Conservation (phyloP, 1,140 invertebrate species). For the Cydia strobilella region DNA sequence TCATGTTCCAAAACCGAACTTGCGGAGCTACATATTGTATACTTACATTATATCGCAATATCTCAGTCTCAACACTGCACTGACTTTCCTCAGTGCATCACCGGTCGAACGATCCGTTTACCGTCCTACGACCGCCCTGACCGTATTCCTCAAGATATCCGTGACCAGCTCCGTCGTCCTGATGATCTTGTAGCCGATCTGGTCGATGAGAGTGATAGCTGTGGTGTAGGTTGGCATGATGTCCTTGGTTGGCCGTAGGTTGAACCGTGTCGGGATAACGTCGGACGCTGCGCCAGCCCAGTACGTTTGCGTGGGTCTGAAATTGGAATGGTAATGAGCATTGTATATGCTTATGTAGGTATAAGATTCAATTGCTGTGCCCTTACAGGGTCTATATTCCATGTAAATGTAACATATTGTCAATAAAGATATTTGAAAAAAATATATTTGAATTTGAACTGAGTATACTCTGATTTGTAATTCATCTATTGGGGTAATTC, state of each 20-base stretch:
- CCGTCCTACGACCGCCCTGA: conserved; percentile 71
- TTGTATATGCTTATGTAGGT: too few species aligned
- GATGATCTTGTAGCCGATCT: conserved; percentile 77
- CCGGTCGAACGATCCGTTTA: conserved; percentile 25
- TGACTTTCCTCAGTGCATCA: not conserved
- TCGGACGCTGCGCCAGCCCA: conserved; percentile 54
- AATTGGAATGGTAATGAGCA: conserved; percentile 43
- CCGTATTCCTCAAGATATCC: conserved; percentile 74
- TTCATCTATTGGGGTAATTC: too few species aligned
- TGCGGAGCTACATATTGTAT: too few species aligned
- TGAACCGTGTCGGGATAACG: conserved; percentile 56
- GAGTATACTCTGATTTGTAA: too few species aligned
- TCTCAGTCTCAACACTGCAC: not conserved
- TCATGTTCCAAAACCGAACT: not conserved
- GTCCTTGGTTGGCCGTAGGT: conserved; percentile 53
- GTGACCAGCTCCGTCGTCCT: conserved; percentile 76
- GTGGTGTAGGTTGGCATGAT: conserved; percentile 60
- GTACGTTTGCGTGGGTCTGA: conserved; percentile 61
- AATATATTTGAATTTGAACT: too few species aligned
- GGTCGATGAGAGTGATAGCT: conserved; percentile 75
- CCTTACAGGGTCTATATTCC: too few species aligned
- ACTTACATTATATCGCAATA: too few species aligned
- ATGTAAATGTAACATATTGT: too few species aligned
- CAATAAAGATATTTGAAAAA: too few species aligned
- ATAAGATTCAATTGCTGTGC: too few species aligned